Evolutionary conservation across 2,888 invertebrate genomes (phyloP).

Genomic region (Trilocha varians): DNA sequence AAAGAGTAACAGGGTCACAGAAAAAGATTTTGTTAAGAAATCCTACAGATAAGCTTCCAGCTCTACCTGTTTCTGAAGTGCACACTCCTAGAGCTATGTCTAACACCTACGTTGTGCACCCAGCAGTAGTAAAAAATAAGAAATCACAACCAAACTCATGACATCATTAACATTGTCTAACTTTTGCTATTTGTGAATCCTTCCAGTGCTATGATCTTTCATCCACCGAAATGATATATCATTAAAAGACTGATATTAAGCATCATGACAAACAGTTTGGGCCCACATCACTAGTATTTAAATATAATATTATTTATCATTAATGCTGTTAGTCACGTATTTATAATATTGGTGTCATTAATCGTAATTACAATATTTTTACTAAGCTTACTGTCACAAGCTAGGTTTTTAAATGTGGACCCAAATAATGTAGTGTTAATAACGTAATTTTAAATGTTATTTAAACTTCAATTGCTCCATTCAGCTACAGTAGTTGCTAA

Average conservation of each 20-base stretch:
- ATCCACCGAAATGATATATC: constrained; percentile 42
- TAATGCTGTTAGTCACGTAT: too few species aligned
- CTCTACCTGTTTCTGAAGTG: constrained; percentile 70
- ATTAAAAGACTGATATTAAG: constrained; percentile 50
- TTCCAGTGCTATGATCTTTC: constrained; percentile 65
- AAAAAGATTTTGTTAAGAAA: constrained; percentile 74
- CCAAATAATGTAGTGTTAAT: constrained; percentile 1
- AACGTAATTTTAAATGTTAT: too few species aligned
- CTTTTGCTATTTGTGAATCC: constrained; percentile 52
- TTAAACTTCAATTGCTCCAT: too few species aligned
- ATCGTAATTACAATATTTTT: too few species aligned
- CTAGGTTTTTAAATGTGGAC: background rate
- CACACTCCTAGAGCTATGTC: constrained; percentile 77
- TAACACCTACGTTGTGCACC: constrained; percentile 79
- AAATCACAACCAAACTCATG: constrained; percentile 62
- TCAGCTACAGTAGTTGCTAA: too few species aligned
- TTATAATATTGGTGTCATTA: too few species aligned
- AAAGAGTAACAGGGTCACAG: constrained; percentile 77
- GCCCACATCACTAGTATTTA: background rate
- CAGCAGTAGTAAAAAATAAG: constrained; percentile 54
- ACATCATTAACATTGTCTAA: constrained; percentile 28
- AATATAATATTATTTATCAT: constrained; percentile 1
- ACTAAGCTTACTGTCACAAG: background rate
- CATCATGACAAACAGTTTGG: constrained; percentile 5
- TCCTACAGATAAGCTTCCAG: constrained; percentile 84